Percentiles rank a stretch among this genome's conserved stretches.
phyloP scores from a whole-genome alignment of 2,797 vertebrate genomes.

The Gallinago solitaria region DNA sequence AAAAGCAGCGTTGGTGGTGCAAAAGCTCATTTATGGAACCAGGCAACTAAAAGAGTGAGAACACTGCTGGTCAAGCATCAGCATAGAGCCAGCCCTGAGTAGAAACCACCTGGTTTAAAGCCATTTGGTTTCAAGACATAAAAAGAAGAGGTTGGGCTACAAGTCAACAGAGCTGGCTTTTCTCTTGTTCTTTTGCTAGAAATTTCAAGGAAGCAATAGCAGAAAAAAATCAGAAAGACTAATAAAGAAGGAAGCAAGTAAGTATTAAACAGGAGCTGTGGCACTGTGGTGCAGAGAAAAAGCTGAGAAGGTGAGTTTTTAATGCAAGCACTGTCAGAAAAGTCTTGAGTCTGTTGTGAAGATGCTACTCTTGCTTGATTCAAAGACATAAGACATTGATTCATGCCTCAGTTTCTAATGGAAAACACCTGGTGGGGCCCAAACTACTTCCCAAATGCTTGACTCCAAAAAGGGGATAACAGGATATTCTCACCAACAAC shows the following conservation, averaged over 20 bases:
- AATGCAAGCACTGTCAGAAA: background rate
- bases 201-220: background rate
- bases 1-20: background rate
- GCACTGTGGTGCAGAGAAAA: background rate
- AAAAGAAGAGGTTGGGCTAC: background rate
- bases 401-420: background rate
- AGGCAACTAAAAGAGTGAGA: background rate
- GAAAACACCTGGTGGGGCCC: slow-evolving; percentile 11
- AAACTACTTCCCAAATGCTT: background rate
- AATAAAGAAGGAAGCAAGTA: background rate
- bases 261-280: background rate
- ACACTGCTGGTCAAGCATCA: background rate
- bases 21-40: background rate
- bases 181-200: background rate
- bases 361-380: slow-evolving; percentile 3
- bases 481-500: background rate
- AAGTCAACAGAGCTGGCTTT: background rate
- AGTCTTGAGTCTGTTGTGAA: slow-evolving; percentile 13
- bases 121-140: background rate
- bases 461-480: background rate
- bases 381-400: background rate
- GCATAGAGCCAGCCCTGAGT: background rate
- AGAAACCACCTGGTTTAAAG: background rate
- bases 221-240: background rate
- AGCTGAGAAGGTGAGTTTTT: background rate